Conservation (phyloP, 2,797 vertebrate species). For the Hephaestus fuliginosus region DNA sequence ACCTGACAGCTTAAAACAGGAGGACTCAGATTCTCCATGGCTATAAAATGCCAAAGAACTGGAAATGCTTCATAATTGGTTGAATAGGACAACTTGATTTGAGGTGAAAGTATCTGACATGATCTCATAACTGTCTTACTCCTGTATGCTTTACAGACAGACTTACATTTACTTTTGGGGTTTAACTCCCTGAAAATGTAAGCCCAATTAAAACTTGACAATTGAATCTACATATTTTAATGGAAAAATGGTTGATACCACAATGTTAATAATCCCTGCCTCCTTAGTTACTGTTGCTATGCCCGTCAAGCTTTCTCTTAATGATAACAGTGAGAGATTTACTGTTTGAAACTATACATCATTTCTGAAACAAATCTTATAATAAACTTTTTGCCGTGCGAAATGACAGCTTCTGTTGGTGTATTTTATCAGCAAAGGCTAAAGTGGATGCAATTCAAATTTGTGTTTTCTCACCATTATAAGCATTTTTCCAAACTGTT, state of each 20-base stretch:
- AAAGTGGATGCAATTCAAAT: no score
- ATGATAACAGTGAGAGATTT: not conserved
- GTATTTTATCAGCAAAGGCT: not conserved
- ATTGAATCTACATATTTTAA: not conserved
- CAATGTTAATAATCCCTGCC: no score
- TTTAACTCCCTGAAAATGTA: not conserved
- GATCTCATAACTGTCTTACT: not conserved
- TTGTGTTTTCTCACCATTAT: no score
- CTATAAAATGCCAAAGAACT: not conserved
- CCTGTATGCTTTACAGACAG: not conserved
- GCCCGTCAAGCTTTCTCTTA: not conserved
- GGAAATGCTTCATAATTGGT: not conserved
- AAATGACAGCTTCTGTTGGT: no score
- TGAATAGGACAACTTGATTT: not conserved
- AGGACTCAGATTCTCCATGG: not conserved
- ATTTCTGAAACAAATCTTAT: not conserved
- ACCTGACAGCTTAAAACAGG: slow-evolving; percentile 5
- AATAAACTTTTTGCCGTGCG: not conserved
- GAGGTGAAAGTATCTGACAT: not conserved
- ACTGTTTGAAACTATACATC: not conserved
- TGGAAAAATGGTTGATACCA: not conserved
- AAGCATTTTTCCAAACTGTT: no score
- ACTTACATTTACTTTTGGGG: not conserved
- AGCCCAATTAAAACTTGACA: not conserved
- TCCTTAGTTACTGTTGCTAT: not conserved